Evolutionary conservation across 2,888 invertebrate species (phyloP).

Genomic region (Strigamia crassipes): DNA sequence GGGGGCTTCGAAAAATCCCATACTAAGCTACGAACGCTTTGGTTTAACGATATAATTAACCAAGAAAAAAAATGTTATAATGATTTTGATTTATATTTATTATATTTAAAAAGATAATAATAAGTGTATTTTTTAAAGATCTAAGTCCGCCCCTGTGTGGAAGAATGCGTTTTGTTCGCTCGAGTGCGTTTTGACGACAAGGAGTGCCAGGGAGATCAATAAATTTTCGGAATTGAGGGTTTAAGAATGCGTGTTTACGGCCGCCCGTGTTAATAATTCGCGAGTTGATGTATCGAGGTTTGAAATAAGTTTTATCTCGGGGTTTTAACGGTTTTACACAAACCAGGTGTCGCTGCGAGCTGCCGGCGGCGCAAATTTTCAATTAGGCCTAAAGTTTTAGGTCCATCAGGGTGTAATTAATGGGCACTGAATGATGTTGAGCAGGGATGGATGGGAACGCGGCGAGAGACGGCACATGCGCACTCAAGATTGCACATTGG

Average conservation of each 20-base stretch:
- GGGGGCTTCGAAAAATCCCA: too few species aligned
- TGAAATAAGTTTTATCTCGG: neutral
- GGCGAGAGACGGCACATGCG: neutral
- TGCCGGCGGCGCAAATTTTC: constrained; percentile 1
- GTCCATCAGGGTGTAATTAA: constrained; percentile 26
- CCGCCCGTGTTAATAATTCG: neutral
- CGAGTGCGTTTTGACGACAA: neutral
- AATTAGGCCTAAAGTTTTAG: constrained; percentile 7
- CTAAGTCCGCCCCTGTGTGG: too few species aligned
- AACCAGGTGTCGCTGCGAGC: neutral
- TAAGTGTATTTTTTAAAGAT: too few species aligned
- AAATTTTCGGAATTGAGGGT: neutral
- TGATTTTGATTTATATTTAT: too few species aligned
- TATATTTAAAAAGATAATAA: too few species aligned
- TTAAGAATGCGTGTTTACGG: neutral
- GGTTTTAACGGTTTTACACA: neutral
- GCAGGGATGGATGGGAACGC: constrained; percentile 5
- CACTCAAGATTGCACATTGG: constrained; percentile 22
- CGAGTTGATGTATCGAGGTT: neutral
- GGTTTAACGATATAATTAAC: too few species aligned
- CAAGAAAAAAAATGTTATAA: too few species aligned
- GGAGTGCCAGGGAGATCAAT: neutral
- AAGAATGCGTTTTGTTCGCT: neutral
- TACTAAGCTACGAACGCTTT: too few species aligned
- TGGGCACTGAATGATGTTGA: constrained; percentile 20